Base-by-base conservation (phyloP, 2,888 invertebrate species). In the Papilio demoleus region DNA sequence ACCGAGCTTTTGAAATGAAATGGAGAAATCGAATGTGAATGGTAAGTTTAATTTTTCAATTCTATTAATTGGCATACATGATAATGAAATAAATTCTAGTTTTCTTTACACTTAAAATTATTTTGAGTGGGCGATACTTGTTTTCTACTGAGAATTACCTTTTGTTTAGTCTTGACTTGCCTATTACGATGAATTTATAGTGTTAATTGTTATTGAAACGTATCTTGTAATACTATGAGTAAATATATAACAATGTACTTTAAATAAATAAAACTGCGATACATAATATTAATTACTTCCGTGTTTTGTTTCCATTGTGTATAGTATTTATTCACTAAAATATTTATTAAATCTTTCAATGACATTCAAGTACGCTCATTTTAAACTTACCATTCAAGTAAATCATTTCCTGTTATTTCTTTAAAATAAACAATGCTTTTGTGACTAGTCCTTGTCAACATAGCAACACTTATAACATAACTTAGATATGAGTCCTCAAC, bases 121-220 rank as follows among this genome's bases (percentile, higher is more conserved):
- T 76, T 77, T 76, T 87, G 90, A 85, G 91, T 92, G 90, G 91
- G 90, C 89, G 90, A 89, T 83, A 79, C 81, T 83, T 84, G 81
- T 85, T 86, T 83, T 74, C 70, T 72, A 72, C 76, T 73, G 77
- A 76, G 79, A 83, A 82, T 83, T 79, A 86, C 84, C 87, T 90
- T 89, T 90, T 90, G 88, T 90, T 88, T 86, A 81, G 72, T 74
- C 73, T 71, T 74, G 75, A 76, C 75, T 81, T 73, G 62, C 53
- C 40, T 71, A 73, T 77, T 68, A 72, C 67, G 56, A 70, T 67
- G 38, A 24, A 60, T 68, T 61, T 65, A 22, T 47, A 17, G 24
- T 53, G 38, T 22, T 42, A 42, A 47, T 47, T 24, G 17, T 38
- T 31, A n/a, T 59, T 19, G 63, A 17, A 58, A 59, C 17, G 9